A percentile compares a stretch with the other conserved stretches of the same genome.
Evolutionary conservation across 1,140 invertebrate species (phyloP).

Genomic region (Oedothorax gibbosus): DNA sequence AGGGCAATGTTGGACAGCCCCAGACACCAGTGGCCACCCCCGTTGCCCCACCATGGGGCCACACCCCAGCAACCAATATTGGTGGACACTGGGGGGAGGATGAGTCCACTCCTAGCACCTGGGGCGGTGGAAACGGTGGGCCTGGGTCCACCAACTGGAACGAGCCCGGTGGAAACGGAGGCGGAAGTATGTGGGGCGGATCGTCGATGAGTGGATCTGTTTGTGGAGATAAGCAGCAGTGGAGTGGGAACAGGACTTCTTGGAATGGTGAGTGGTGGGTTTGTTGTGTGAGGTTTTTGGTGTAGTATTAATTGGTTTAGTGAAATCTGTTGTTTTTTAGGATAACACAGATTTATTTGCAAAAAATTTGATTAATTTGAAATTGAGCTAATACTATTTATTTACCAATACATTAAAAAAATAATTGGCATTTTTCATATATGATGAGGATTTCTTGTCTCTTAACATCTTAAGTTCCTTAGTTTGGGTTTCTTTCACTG

Average conservation of each 20-base stretch:
- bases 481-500: too few relatives aligned
- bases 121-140: conserved; percentile 72
- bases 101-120: conserved; percentile 74
- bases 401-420: too few relatives aligned
- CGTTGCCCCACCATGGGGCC: conserved; percentile 81
- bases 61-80: conserved; percentile 89
- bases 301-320: neutral
- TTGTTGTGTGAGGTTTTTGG: neutral
- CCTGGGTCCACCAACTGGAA: conserved; percentile 30
- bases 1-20: neutral
- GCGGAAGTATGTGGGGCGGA: conserved; percentile 41
- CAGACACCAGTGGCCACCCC: neutral
- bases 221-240: conserved; percentile 26
- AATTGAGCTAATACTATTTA: too few relatives aligned
- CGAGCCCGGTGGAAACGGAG: conserved; percentile 10
- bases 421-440: too few relatives aligned
- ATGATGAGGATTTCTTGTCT: too few relatives aligned
- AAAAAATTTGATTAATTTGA: neutral
- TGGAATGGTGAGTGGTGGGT: conserved; percentile 33
- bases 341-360: neutral
- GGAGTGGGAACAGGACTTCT: conserved; percentile 22
- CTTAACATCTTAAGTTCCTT: too few relatives aligned
- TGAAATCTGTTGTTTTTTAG: neutral
- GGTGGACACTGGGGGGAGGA: conserved; percentile 96
- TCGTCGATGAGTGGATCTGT: neutral